Percentiles rank a stretch among this genome's conserved stretches.
Evolutionary conservation across 2,113 vertebrate species (phyloP).

Genomic region (Strix aluco): DNA sequence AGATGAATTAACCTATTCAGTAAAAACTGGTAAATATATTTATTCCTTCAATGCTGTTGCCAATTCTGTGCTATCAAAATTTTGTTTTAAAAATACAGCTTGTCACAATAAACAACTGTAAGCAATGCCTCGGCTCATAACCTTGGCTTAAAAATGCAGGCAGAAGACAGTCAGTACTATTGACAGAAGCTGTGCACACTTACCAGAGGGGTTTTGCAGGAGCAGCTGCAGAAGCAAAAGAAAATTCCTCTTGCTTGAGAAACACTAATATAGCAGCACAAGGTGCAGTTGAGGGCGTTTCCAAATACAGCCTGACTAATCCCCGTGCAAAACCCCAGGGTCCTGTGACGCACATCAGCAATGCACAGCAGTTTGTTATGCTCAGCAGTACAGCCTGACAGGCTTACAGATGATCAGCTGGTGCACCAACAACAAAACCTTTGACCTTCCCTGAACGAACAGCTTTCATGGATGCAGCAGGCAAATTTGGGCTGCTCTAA

Average conservation of each 20-base stretch:
- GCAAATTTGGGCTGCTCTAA: not conserved
- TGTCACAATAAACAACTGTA: not conserved
- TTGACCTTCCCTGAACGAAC: conserved; percentile 5
- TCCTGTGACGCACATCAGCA: conserved; percentile 62
- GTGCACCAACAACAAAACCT: conserved; percentile 2
- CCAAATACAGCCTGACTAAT: conserved; percentile 75
- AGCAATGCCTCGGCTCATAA: not conserved
- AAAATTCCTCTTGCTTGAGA: conserved; percentile 83
- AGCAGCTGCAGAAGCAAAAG: conserved; percentile 74
- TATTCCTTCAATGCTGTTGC: not conserved
- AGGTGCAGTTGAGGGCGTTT: conserved; percentile 73
- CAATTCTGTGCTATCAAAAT: not conserved
- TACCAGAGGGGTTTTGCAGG: conserved; percentile 71
- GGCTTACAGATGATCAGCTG: conserved; percentile 37
- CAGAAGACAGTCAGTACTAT: not conserved
- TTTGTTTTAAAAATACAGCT: not conserved
- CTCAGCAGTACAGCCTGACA: conserved; percentile 27
- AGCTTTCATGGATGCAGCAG: not conserved
- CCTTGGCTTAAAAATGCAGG: not conserved
- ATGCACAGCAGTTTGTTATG: conserved; percentile 36
- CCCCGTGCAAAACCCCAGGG: conserved; percentile 64
- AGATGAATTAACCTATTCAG: not conserved
- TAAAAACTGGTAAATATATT: not conserved
- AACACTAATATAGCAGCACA: conserved; percentile 83
- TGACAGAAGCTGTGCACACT: conserved; percentile 53